Base-by-base conservation (phyloP, 2,888 invertebrate species). In the Tetanocera ferruginea region DNA sequence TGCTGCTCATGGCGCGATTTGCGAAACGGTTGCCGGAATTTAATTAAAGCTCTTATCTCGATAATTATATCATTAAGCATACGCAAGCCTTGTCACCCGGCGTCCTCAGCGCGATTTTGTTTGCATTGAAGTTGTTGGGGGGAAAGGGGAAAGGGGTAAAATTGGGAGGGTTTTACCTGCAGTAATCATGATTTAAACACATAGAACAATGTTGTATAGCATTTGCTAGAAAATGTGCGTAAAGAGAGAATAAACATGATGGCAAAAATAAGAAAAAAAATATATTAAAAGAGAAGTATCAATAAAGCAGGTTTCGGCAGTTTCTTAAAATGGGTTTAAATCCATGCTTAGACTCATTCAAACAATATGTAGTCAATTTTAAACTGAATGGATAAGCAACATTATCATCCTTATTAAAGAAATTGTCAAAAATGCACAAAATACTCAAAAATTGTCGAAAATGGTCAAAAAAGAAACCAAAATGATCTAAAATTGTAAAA, bases 11-110 rank as follows among this genome's bases (percentile, higher is more conserved):
- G 52, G 34, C 49, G 62, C 66, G 14, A 51, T 64, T 64, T 60
- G n/a, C 19, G 52, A 60, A 57, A 31, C 23, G 52, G 28, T 64
- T 64, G 62, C 67, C 75, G 67, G 31, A 66, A 75, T 75, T 75
- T 75, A 75, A 75, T 75, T 75, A 75, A 75, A 75, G 66, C 75
- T 75, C 67, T 75, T 75, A 75, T 75, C 75, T 31, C 23, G 19
- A 34, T 51, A 66, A 75, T 67, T 67, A 67, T 55, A 75, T 37
- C 31, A 70, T 62, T 75, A 76, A 76, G 19, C 49, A 51, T 77
- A n/a, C 43, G n/a, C n/a, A 17, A 25, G 14, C 14, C 28, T 43
- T 4, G 6, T n/a, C 37, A 37, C 23, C 34, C 67, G 5, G 67
- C 17, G 4, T 17, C 31, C n/a, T 11, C 31, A 17, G n/a, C 64